phyloP scores from a whole-genome alignment of 2,113 vertebrate species.

The Gobiocypris rarus region DNA sequence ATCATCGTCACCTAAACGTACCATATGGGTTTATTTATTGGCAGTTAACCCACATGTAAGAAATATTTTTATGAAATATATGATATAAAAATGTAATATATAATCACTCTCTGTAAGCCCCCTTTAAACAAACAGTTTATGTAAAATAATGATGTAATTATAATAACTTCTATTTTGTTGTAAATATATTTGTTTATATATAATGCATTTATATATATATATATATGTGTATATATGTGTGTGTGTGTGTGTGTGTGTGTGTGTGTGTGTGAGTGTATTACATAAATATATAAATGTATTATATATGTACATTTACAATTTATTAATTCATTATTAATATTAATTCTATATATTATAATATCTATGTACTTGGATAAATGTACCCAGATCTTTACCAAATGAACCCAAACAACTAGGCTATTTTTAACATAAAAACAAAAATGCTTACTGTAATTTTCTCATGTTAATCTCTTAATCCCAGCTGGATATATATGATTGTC shows the following conservation, averaged over 20 bases:
- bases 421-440: no score
- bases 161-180: neutral
- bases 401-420: no score
- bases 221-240: no score
- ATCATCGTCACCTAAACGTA: no score
- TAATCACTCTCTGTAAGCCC: no score
- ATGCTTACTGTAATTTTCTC: no score
- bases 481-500: neutral
- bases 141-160: neutral
- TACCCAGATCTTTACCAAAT: neutral
- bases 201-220: no score
- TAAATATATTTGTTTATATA: neutral
- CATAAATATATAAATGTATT: no score
- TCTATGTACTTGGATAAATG: no score
- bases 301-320: neutral
- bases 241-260: no score
- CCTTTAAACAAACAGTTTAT: no score
- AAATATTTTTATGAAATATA: neutral
- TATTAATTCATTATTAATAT: neutral
- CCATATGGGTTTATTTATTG: neutral
- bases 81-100: neutral
- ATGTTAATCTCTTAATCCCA: neutral
- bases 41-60: neutral
- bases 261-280: no score
- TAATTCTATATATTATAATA: neutral